Evolutionary conservation across 2,113 vertebrate genomes (phyloP), one percentile per base, ranked within the genome.

Genomic region (Saccopteryx bilineata): DNA sequence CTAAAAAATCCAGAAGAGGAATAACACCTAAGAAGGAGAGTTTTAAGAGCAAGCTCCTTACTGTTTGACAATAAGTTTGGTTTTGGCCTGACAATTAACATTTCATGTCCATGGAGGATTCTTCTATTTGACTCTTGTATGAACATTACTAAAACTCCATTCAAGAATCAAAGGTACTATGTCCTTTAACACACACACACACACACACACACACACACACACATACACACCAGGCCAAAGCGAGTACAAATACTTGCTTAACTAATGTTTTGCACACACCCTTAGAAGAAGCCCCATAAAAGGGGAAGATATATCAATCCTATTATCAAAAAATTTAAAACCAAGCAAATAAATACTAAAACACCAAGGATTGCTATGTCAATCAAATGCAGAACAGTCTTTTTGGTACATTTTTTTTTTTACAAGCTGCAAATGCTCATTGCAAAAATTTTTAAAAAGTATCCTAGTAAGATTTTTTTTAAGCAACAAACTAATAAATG

Each of bases 61-160:
- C 26, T 74, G n/a, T 74, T 39, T 2, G 39, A 39, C 39, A 3
- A 39, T 39, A 39, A 79, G 68, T 63, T 54, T 74, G 71, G 18
- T 9, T 50, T 72, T 63, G 61, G 33, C 56, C 19, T n/a, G 3
- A 61, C 26, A 65, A 75, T 76, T 19, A 91, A 87, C 21, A 61
- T 66, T 69, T 82, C 31, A 9, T 4, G 13, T 83, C 78, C 65
- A 56, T 58, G 2, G 39, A 88, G 23, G 7, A 95, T 52, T 89
- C 13, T 56, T 95, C 79, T 79, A 15, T 58, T 48, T 66, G 81
- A 54, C 5, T 89, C 65, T 56, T 92, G 8, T 58, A n/a, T 58
- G 21, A 88, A 28, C 48, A 89, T 68, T 50, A 66, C 23, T 76
- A 48, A 90, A 96, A 95, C n/a, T 87, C 24, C 28, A 91, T 19